phyloP scores from a whole-genome alignment of 2,888 invertebrate genomes.

The Kryphioiulus occultus region DNA sequence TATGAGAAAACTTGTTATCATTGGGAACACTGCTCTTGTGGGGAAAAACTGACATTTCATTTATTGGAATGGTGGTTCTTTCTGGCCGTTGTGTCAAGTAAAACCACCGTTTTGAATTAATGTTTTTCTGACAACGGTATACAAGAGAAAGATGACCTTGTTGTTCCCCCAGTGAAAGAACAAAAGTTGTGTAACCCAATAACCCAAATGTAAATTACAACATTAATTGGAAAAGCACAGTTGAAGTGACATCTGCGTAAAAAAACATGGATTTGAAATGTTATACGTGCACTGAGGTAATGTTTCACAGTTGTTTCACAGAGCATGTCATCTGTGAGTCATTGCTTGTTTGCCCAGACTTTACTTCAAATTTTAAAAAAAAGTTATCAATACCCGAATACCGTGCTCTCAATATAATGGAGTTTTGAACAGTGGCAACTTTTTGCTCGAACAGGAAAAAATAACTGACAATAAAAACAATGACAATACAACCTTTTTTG shows the following conservation, averaged over 20 bases:
- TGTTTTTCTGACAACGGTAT: background rate
- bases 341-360: background rate
- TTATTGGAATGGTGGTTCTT: no score
- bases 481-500: background rate
- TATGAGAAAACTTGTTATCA: no score
- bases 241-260: background rate
- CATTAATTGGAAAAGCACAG: background rate
- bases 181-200: background rate
- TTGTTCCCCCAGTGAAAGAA: background rate
- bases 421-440: background rate
- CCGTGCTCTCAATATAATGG: background rate
- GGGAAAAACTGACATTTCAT: no score
- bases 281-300: background rate
- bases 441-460: background rate
- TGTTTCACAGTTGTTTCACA: slow-evolving; percentile 5
- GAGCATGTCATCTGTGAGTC: background rate
- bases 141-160: background rate
- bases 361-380: background rate
- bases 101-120: slow-evolving; percentile 6
- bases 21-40: no score
- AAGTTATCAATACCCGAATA: background rate
- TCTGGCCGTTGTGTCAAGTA: background rate
- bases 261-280: background rate
- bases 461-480: background rate
- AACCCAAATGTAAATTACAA: background rate